Evolutionary conservation across 2,113 vertebrate species (phyloP), one percentile per base, ranked within the genome.

Genomic region (Poeciliopsis retropinna): DNA sequence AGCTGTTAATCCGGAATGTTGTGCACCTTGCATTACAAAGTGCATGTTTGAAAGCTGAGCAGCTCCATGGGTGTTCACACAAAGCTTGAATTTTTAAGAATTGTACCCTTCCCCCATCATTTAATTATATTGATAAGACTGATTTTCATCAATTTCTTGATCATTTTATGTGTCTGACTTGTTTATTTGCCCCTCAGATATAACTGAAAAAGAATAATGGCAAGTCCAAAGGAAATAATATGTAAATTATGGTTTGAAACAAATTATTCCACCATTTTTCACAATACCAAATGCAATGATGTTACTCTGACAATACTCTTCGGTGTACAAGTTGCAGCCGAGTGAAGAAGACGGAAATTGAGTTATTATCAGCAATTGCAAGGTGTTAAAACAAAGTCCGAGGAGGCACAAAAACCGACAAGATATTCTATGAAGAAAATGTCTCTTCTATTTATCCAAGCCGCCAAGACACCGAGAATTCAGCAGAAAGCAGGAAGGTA

Each of bases 151-250:
- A 87, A 94, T 96, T 95, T 94, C 92, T 86, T 96, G 92, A 96
- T 94, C 95, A 96, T 96, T 96, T 96, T 96, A 96, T 84, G 95
- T 95, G 93, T 92, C 92, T 96, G 95, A 95, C 95, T 95, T 96
- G 96, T 97, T 96, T 95, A 96, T 96, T 96, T 96, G 95, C 95
- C 95, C 82, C 94, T 95, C 63, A 75, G 17, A 6, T 15, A 47
- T 5, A 5, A 47, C 15, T 47, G 44, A 47, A 17, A 73, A 81
- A 72, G 64, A 70, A 32, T 65, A 17, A 22, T 0, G 7, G 31
- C 41, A 57, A 27, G 51, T 27, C 70, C 70, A 62, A 41, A 75
- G 71, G 22, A 44, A 47, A 19, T 19, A 47, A 47, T 19, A 57
- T n/a, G 10, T 10, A n/a, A n/a, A 57, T 57, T n/a, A n/a, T 25